phyloP scores from a whole-genome alignment of 1,140 invertebrate genomes.

The Orchestia grillus region DNA sequence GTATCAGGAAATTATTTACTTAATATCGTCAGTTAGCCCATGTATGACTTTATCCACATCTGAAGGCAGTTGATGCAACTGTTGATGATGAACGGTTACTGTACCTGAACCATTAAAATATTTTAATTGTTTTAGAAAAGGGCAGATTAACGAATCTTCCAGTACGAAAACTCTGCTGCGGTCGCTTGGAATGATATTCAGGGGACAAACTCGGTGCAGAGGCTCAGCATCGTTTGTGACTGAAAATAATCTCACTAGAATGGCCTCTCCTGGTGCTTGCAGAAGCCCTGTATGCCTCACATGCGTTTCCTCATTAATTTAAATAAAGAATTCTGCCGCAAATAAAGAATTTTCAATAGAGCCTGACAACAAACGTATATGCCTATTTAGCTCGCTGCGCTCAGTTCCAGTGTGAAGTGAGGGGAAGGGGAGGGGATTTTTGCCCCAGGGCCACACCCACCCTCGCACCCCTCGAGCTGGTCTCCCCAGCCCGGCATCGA shows the following conservation, averaged over 20 bases:
- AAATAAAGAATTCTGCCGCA: not conserved
- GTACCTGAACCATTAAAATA: no score
- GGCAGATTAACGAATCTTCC: no score
- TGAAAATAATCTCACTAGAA: not conserved
- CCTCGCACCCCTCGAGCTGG: constrained; percentile 40
- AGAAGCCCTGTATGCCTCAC: not conserved
- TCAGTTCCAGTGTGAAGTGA: not conserved
- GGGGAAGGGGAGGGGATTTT: constrained; percentile 39
- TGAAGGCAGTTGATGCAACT: no score
- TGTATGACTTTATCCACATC: no score
- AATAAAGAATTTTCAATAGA: not conserved
- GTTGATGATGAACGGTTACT: no score
- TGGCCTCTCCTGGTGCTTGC: not conserved
- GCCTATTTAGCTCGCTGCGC: not conserved
- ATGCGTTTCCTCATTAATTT: not conserved
- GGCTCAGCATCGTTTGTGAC: not conserved
- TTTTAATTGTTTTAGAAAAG: no score
- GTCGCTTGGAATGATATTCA: no score
- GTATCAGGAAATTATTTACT: no score
- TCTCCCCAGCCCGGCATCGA: constrained; percentile 60
- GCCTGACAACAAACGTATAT: not conserved
- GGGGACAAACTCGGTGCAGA: no score
- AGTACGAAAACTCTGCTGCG: no score
- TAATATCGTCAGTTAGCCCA: no score
- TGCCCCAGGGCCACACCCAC: constrained; percentile 53